Base-by-base conservation (phyloP, 1,140 invertebrate species). In the Caerostris darwini region DNA sequence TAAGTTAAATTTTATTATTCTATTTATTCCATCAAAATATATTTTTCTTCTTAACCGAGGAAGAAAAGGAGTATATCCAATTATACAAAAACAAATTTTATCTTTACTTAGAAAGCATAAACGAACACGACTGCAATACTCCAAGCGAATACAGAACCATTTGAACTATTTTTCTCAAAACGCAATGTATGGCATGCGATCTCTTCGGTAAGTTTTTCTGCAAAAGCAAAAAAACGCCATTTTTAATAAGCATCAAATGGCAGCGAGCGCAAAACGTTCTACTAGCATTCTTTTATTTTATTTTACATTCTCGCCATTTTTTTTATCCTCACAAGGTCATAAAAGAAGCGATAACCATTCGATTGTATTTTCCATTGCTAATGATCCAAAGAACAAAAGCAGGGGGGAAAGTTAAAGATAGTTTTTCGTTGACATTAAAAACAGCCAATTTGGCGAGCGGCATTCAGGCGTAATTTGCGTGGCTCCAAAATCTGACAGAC, bases 401-500 rank as follows among this genome's bases (percentile, higher is more conserved):
- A 34, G 6, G 34, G 34, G 34, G 34, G 34, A 34, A 34, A 34
- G 34, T 34, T 34, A 34, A 71, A 67, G 64, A 71, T 58, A 56
- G 56, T 10, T 88, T 77, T 5, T 58, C 56, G 57, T 71, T 91
- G 90, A 61, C 90, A 91, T 91, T 91, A 91, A 91, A 91, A 77
- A 58, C 90, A 82, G 90, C 50, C 69, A 91, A 91, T 91, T 91
- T 91, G 71, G 57, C 57, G 71, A 91, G 34, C 10, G 71, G 56
- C 67, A 64, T 91, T 82, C 58, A 91, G 53, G 34, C 69, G 58
- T 91, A 91, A 91, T 91, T 91, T 91, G 90, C 54, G 57, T 53
- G 56, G 67, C 67, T 91, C 54, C 71, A 91, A 91, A 58, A 91
- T 82, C 71, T 91, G 71, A 91, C 90, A 91, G 71, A 17, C 19